Base-by-base conservation (phyloP, 1,140 invertebrate species). In the Andrena cerasifolii region DNA sequence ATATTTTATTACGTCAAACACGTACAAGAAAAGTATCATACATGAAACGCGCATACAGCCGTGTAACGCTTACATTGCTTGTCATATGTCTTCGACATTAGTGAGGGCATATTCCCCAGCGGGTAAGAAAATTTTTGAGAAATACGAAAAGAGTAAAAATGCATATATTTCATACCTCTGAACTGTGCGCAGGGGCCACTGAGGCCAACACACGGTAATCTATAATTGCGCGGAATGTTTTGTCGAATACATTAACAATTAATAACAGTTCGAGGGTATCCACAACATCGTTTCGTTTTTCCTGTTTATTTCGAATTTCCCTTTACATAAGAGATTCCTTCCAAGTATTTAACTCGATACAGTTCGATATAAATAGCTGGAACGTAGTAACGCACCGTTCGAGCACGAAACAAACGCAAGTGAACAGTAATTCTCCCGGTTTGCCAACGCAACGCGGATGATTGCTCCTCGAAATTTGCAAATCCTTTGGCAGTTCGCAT, bases 1-100 rank as follows among this genome's bases (percentile, higher is more conserved):
- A 79, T 76, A 67, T 49, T 82, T 82, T 82, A 82, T 83, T 83
- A 63, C 65, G 43, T 66, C 47, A 54, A 70, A 77, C 65, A 80
- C 66, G 58, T 78, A 81, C 61, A 83, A 81, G 47, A 59, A 70
- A 73, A 66, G 21, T 56, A 49, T 82, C 12, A 28, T 76, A 82
- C 49, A 82, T 74, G 54, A 65, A 33, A 59, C 33, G 54, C 45
- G 51, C 51, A 63, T 70, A 66, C 54, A 68, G n/a, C 24, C 40
- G 33, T 47, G 21, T 56, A 59, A 47, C 14, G 3, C 59, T 18
- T 26, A 62, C n/a, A 10, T 31, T 21, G 70, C 49, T 28, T 3
- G 24, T 4, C 36, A 40, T 40, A n/a, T n/a, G n/a, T n/a, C n/a
- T n/a, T n/a, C n/a, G n/a, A n/a, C n/a, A n/a, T n/a, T n/a, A n/a